These are phyloP conservation scores for Leptobrachium leishanense DNA, from an alignment of 2,113 vertebrate genomes.

Conservation along the genomic window DNA sequence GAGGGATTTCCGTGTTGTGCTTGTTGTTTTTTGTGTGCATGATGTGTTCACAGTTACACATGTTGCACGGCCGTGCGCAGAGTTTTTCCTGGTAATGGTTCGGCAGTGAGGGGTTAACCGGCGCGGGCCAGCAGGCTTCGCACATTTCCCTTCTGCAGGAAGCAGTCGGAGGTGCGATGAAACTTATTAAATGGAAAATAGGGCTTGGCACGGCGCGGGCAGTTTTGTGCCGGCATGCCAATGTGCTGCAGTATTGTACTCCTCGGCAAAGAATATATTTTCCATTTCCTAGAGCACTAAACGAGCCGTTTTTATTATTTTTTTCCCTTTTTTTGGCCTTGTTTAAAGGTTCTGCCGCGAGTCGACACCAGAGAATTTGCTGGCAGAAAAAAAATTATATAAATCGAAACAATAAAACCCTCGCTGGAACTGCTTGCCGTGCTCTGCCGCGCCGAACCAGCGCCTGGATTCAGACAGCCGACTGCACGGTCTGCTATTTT, in stretches of 20 bases:
- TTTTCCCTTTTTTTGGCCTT: not conserved
- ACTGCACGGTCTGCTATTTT: not conserved
- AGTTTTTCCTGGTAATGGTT: too few species aligned
- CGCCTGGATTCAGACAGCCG: not conserved
- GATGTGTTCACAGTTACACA: too few species aligned
- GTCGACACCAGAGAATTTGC: slow-evolving; percentile 1
- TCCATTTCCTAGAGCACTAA: slow-evolving; percentile 47
- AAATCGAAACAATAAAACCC: not conserved
- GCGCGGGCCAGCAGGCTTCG: not conserved
- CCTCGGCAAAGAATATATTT: slow-evolving; percentile 24
- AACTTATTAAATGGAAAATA: slow-evolving; percentile 48
- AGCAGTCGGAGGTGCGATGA: slow-evolving; percentile 38
- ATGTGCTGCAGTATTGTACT: slow-evolving; percentile 47
- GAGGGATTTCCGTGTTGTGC: too few species aligned
- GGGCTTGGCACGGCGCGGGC: slow-evolving; percentile 30
- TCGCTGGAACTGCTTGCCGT: not conserved
- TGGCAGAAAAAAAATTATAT: not conserved
- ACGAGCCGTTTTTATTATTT: slow-evolving; percentile 26
- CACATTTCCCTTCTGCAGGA: slow-evolving; percentile 40
- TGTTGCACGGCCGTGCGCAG: too few species aligned
- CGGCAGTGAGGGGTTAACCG: slow-evolving; percentile 7
- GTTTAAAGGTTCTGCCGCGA: not conserved
- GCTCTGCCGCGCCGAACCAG: not conserved
- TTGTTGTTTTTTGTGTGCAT: too few species aligned
- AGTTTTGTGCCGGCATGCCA: slow-evolving; percentile 39